phyloP scores from a whole-genome alignment of 2,888 invertebrate species.

The Exephanes ischioxanthus region DNA sequence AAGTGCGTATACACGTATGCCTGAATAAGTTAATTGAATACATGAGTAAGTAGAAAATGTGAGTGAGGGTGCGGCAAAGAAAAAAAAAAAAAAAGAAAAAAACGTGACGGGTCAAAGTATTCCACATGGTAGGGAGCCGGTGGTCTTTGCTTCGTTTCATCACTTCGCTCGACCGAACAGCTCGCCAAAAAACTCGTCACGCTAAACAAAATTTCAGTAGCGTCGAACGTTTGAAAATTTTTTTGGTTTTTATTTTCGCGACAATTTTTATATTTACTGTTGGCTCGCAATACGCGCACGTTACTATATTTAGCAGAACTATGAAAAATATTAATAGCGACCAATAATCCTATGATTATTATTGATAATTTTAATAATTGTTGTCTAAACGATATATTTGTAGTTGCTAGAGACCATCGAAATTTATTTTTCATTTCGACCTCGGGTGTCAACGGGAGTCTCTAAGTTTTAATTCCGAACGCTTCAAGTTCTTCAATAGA shows the following conservation, averaged over 20 bases:
- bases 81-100: slow-evolving; percentile 33
- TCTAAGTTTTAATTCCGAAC: not conserved
- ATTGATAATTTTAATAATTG: not conserved
- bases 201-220: not conserved
- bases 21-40: slow-evolving; percentile 64
- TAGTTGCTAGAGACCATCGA: not conserved
- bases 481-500: not conserved
- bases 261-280: not conserved
- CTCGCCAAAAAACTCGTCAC: not conserved
- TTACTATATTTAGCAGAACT: not conserved
- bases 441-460: not conserved
- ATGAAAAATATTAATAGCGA: not conserved
- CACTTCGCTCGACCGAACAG: slow-evolving; percentile 6
- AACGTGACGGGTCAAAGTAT: slow-evolving; percentile 44
- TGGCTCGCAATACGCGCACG: not conserved
- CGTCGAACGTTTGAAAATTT: not conserved
- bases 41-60: slow-evolving; percentile 59
- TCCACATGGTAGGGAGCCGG: slow-evolving; percentile 57
- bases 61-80: slow-evolving; percentile 62
- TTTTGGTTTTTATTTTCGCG: not conserved
- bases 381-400: not conserved
- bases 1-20: slow-evolving; percentile 54
- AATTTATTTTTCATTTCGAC: not conserved
- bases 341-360: too few species aligned
- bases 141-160: slow-evolving; percentile 59